Evolutionary conservation across 2,888 invertebrate genomes (phyloP), one percentile per base, ranked within the genome.

Genomic region (Adela reaumurella): DNA sequence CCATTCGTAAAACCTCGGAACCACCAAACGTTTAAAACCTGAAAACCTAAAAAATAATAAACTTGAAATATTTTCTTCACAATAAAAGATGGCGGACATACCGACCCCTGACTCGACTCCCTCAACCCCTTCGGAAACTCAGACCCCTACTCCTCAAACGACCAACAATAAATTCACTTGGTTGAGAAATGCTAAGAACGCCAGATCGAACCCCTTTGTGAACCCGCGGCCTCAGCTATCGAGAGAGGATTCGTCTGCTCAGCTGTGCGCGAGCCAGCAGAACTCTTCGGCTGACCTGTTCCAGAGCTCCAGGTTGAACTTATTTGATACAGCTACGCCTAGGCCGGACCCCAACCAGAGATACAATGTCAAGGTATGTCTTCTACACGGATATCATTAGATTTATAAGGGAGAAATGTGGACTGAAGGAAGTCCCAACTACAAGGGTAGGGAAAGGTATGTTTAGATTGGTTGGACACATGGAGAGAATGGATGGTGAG

Each of bases 261-360:
- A 77, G 46, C 54, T 78, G 20, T 72, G 73, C 50, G 70, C 74
- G 1, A 44, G 20, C 16, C 65, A 72, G 42, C 70, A 77, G 45
- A 76, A 70, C 47, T 78, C 76, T 1, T 76, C 63, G 54, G 61
- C 65, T 5, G 76, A 79, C 48, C 68, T 78, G 55, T 79, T 77
- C 52, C 77, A 78, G 54, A 77, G 63, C 50, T 79, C 78, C 1
- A 63, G 74, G 42, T 51, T 77, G 43, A 79, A 79, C 52, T 56
- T 79, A 10, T 79, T 79, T 44, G 78, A 79, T 28, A 71, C 76
- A 5, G 19, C 48, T 0, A 58, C 68, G 0, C 73, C 77, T 0
- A 74, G 73, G 47, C 74, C 74, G 17, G 77, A 77, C 57, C 56
- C 43, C 45, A 45, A 55, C 55, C 60, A 62, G 28, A 63, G 64